These are phyloP conservation scores for Chionodraco myersi DNA, from an alignment of 2,113 vertebrate species.

Conservation along the genomic window DNA sequence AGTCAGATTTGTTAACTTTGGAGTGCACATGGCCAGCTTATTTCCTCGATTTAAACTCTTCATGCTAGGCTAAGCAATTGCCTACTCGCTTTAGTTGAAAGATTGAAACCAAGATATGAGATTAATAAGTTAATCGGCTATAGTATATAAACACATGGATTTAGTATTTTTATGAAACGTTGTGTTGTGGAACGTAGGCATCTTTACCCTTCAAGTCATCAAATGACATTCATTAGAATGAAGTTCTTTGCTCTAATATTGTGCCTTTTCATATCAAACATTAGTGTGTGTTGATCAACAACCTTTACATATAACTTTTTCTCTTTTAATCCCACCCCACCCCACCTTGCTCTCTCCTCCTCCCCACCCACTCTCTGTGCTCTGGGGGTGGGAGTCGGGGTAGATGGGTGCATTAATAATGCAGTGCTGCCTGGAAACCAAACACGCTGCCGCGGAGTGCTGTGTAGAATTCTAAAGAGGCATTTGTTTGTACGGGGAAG, in stretches of 20 bases:
- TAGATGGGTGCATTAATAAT: constrained; percentile 85
- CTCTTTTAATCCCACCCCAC: constrained; percentile 42
- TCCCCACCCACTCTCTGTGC: constrained; percentile 55
- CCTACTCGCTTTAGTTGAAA: too few relatives aligned
- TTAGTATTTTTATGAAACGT: too few relatives aligned
- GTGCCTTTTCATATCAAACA: constrained; percentile 20
- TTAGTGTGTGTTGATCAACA: constrained; percentile 32
- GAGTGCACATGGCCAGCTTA: too few relatives aligned
- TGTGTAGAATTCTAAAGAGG: constrained; percentile 86
- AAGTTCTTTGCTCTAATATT: neutral
- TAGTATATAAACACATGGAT: too few relatives aligned
- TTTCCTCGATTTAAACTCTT: too few relatives aligned
- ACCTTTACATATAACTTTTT: constrained; percentile 51
- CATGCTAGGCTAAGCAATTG: too few relatives aligned
- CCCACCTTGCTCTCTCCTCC: constrained; percentile 48
- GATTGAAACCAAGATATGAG: too few relatives aligned
- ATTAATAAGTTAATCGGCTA: too few relatives aligned
- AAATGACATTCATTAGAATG: neutral
- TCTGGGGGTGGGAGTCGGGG: constrained; percentile 69
- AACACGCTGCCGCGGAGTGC: constrained; percentile 85
- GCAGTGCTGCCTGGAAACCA: constrained; percentile 86
- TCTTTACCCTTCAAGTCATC: too few relatives aligned
- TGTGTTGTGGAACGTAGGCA: too few relatives aligned
- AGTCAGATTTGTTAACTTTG: neutral
- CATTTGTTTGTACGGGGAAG: constrained; percentile 83